A percentile compares a stretch with the other conserved stretches of the same genome.
Evolutionary conservation across 2,113 vertebrate genomes (phyloP).

Genomic region (Ceyx melanurus): DNA sequence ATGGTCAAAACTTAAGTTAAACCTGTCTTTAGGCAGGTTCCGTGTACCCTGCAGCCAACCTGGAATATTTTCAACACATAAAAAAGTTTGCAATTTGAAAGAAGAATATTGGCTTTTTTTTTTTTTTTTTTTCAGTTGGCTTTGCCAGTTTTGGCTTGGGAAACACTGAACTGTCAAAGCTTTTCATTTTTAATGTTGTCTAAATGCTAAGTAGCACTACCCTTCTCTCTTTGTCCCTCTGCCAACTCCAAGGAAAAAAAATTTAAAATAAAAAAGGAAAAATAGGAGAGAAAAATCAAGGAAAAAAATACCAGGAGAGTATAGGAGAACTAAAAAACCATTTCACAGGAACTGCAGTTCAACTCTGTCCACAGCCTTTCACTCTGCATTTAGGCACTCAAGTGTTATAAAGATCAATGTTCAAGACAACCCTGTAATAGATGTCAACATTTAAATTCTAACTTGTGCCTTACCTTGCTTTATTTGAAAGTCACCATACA

Average conservation of each 20-base stretch:
- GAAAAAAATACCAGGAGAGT: neutral
- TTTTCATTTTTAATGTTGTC: neutral
- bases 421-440: neutral
- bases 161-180: neutral
- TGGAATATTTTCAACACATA: neutral
- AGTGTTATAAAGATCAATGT: neutral
- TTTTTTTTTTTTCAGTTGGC: neutral
- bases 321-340: neutral
- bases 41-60: neutral
- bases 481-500: neutral
- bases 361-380: neutral
- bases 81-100: neutral
- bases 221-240: neutral
- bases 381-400: neutral
- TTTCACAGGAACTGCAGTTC: neutral
- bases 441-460: neutral
- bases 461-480: neutral
- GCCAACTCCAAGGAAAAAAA: rapidly evolving
- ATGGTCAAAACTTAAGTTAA: slow-evolving; percentile 6
- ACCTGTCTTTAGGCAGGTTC: neutral
- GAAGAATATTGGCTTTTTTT: neutral
- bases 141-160: neutral
- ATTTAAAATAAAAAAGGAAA: neutral
- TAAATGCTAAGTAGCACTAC: neutral
- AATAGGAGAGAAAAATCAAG: neutral